Percentiles rank a stretch among this genome's conserved stretches.
These are phyloP conservation scores for Megaleporinus macrocephalus DNA, from an alignment of 2,113 vertebrate species.

Conservation along the genomic window DNA sequence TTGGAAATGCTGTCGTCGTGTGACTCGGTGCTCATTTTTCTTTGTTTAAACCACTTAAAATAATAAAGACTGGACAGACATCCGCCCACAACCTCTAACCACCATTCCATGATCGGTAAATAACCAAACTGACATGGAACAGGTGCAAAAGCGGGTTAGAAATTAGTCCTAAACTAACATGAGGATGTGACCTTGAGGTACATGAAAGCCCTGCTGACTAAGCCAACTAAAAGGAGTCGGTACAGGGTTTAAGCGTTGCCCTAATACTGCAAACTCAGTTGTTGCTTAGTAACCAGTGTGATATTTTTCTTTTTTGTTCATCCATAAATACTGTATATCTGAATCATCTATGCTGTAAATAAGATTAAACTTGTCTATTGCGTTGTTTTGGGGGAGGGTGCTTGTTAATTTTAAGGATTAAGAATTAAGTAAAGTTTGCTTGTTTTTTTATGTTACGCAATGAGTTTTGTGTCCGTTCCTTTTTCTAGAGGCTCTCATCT, in stretches of 20 bases:
- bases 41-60: neutral
- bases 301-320: constrained; percentile 59
- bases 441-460: constrained; percentile 58
- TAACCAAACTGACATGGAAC: neutral
- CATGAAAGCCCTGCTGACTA: neutral
- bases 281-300: constrained; percentile 74
- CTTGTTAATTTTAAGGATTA: constrained; percentile 74
- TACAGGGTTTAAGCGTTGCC: constrained; percentile 18
- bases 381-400: constrained; percentile 63
- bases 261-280: constrained; percentile 64
- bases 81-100: neutral
- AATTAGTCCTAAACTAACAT: neutral
- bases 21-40: neutral
- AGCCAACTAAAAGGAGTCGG: neutral
- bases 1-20: constrained; percentile 4
- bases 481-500: neutral
- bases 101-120: neutral
- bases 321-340: constrained; percentile 73
- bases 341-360: constrained; percentile 74
- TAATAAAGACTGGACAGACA: neutral
- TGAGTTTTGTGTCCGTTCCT: neutral
- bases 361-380: constrained; percentile 66
- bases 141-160: neutral
- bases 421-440: constrained; percentile 72
- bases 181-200: neutral